phyloP scores from a whole-genome alignment of 2,797 vertebrate species.

The Muraenolepis orangiensis region DNA sequence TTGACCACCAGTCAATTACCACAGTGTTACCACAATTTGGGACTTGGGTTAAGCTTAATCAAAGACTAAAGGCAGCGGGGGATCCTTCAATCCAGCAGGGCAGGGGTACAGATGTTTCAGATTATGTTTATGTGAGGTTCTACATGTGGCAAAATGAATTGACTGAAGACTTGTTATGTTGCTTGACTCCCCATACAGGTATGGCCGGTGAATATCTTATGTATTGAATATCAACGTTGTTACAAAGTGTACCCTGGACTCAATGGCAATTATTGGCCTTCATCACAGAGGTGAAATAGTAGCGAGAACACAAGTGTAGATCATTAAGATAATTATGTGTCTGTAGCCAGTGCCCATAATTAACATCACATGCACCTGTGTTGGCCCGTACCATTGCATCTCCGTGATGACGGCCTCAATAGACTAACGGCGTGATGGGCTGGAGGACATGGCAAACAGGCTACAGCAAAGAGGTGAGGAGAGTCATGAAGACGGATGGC shows the following conservation, averaged over 20 bases:
- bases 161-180: neutral
- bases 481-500: neutral
- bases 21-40: no score
- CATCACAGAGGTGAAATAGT: neutral
- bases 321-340: neutral
- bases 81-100: neutral
- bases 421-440: neutral
- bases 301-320: neutral
- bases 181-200: neutral
- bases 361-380: neutral
- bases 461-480: neutral
- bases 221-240: neutral
- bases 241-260: neutral
- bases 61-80: neutral
- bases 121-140: neutral
- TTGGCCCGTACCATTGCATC: neutral
- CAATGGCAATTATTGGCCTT: neutral
- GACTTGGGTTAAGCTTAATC: no score
- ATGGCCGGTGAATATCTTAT: neutral
- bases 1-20: no score
- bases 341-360: neutral
- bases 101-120: neutral
- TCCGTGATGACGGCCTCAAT: neutral
- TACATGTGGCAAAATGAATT: neutral
- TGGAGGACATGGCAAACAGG: neutral